Conservation (phyloP, 1,140 invertebrate genomes). For the Achatina immaculata region DNA sequence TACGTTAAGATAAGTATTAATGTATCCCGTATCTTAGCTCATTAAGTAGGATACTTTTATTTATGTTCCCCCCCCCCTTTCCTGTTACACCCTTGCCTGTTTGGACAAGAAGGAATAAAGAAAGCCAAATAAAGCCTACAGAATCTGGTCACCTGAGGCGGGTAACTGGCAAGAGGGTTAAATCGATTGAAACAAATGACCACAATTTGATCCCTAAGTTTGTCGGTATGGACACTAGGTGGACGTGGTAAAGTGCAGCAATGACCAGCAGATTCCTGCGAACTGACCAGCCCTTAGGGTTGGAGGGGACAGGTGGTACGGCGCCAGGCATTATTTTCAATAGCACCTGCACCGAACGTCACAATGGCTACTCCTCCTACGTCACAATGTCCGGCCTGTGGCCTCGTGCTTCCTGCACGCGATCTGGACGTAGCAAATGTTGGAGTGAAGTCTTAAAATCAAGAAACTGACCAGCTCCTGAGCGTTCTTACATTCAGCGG, state of each 20-base stretch:
- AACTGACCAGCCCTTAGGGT: background rate
- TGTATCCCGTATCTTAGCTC: too few relatives aligned
- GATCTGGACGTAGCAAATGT: constrained; percentile 1
- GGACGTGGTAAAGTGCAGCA: background rate
- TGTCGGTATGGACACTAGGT: background rate
- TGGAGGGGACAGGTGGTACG: background rate
- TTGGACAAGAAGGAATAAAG: background rate
- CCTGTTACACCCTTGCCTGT: too few relatives aligned
- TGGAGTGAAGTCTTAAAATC: background rate
- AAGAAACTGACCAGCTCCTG: background rate
- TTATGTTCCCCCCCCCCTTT: too few relatives aligned
- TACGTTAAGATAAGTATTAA: too few relatives aligned
- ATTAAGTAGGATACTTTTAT: too few relatives aligned
- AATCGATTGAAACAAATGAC: background rate
- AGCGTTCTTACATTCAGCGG: background rate
- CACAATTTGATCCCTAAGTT: background rate
- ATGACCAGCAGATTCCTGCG: background rate
- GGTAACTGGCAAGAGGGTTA: background rate
- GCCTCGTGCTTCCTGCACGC: background rate
- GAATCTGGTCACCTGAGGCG: background rate
- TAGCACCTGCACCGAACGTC: constrained; percentile 6
- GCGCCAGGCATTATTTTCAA: background rate
- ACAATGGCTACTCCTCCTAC: constrained; percentile 4
- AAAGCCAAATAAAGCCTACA: background rate
- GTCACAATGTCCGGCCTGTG: constrained; percentile 2